Evolutionary conservation across 2,888 invertebrate genomes (phyloP), one percentile per base, ranked within the genome.

Genomic region (Tricholauxania praeusta): DNA sequence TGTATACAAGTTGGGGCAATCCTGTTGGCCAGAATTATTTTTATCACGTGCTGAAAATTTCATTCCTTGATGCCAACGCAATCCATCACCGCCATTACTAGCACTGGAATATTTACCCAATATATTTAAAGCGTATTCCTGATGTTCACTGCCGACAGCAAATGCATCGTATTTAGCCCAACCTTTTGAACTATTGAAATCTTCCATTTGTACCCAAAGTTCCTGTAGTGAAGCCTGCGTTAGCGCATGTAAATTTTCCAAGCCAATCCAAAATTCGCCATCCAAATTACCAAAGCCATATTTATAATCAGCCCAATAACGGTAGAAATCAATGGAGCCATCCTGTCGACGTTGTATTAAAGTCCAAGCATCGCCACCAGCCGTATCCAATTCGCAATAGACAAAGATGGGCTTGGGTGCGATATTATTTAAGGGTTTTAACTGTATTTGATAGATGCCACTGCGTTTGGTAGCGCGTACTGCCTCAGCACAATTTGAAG

Each of bases 171-270:
- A 72, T 17, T 57, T 68, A 5, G 72, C 72, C 15, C 51, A 72
- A 64, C 67, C 63, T 28, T 67, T 72, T 64, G 62, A 15, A 55
- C 64, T 63, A 10, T 68, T 67, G n/a, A 62, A 73, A 48, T 73
- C 72, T n/a, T 62, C 49, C 15, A 73, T 53, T 47, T 69, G 32
- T n/a, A 73, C 47, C n/a, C 64, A 52, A 10, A 73, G 47, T 22
- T 73, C 72, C 22, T 73, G 72, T 5, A 59, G 52, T 15, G 19
- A 14, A 6, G 48, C 57, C 2, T 59, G 32, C 8, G 59, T 72
- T 8, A 72, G 19, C n/a, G 48, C 49, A 57, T 73, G 63, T 8
- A 73, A 12, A 12, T 49, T 28, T 39, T 73, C 69, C 3, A 73
- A 28, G 10, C 72, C 72, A 15, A 73, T 59, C 39, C 53, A 67